Evolutionary conservation across 2,888 invertebrate species (phyloP).

Genomic region (Sminthurinus aureus): DNA sequence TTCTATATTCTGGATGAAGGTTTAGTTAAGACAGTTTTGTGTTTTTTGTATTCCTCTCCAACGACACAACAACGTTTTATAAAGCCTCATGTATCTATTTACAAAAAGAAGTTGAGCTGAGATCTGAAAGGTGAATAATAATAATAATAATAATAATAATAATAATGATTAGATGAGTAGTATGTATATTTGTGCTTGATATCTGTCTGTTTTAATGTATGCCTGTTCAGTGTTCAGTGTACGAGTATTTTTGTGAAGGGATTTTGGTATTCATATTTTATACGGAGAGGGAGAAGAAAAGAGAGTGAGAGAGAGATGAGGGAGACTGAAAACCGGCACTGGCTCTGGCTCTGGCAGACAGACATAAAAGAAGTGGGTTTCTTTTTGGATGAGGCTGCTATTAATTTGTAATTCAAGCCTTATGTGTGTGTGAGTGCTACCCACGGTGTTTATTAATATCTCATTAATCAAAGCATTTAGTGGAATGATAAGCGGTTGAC

Average conservation of each 20-base stretch:
- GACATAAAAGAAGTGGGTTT: slow-evolving; percentile 15
- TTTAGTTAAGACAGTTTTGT: slow-evolving; percentile 30
- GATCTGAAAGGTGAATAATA: neutral
- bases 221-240: neutral
- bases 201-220: too few relatives aligned
- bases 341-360: slow-evolving; percentile 3
- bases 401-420: slow-evolving; percentile 51
- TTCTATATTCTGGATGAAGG: slow-evolving; percentile 11
- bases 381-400: slow-evolving; percentile 50
- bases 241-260: neutral
- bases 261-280: neutral
- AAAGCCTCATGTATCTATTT: slow-evolving; percentile 7
- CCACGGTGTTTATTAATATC: slow-evolving; percentile 57
- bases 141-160: neutral
- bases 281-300: neutral
- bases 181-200: neutral
- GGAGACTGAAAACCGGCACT: too few relatives aligned
- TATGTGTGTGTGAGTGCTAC: slow-evolving; percentile 43
- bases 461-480: slow-evolving; percentile 57
- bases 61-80: slow-evolving; percentile 8
- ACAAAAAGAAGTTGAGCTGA: slow-evolving; percentile 25
- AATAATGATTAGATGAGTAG: neutral
- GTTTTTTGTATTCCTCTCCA: neutral
- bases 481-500: slow-evolving; percentile 56
- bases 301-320: too few relatives aligned